Evolutionary conservation across 2,797 vertebrate species (phyloP).

Genomic region (Myotis findleyi): DNA sequence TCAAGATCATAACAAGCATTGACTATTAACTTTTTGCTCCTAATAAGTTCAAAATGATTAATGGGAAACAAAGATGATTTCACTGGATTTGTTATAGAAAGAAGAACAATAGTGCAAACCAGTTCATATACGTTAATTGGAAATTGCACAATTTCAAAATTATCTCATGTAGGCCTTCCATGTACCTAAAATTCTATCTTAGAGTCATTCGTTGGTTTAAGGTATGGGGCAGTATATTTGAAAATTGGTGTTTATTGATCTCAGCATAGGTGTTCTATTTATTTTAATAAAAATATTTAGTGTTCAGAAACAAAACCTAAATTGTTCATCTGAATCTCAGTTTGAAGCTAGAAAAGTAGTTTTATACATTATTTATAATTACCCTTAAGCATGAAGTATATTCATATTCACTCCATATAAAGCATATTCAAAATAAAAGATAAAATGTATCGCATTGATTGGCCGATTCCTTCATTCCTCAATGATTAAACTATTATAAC

Average conservation of each 20-base stretch:
- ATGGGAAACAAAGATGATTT: slow-evolving; percentile 1
- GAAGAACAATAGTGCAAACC: background rate
- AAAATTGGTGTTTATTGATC: background rate
- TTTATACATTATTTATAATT: background rate
- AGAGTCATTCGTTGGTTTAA: slow-evolving; percentile 21
- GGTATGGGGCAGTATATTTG: background rate
- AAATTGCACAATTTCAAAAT: slow-evolving; percentile 44
- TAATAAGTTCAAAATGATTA: slow-evolving; percentile 11
- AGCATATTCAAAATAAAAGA: slow-evolving; percentile 35
- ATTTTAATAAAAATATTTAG: background rate
- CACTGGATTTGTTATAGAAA: background rate
- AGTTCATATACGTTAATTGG: background rate
- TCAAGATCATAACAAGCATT: background rate
- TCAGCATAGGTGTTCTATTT: background rate
- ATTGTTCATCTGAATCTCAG: slow-evolving; percentile 11
- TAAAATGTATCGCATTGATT: background rate
- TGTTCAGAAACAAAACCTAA: slow-evolving; percentile 34
- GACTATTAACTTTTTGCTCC: background rate
- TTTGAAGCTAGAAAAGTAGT: background rate
- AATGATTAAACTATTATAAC: slow-evolving; percentile 18
- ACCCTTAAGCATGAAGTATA: slow-evolving; percentile 17
- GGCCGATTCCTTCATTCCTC: slow-evolving; percentile 3
- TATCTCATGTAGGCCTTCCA: slow-evolving; percentile 26
- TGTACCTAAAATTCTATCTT: slow-evolving; percentile 28
- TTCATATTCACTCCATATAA: slow-evolving; percentile 14